Evolutionary conservation across 2,797 vertebrate genomes (phyloP).

Genomic region (Chanos chanos): DNA sequence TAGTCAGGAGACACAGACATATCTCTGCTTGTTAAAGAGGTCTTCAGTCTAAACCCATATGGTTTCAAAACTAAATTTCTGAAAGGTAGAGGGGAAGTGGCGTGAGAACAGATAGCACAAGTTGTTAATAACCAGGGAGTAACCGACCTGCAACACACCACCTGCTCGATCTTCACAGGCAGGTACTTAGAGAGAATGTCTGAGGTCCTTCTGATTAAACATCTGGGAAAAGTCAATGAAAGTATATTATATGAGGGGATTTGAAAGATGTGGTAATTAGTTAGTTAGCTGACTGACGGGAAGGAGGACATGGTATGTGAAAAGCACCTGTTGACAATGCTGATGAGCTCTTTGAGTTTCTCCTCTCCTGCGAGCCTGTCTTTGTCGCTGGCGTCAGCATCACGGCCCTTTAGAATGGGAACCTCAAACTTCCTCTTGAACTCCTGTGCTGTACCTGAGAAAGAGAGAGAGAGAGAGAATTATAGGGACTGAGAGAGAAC

Average conservation of each 20-base stretch:
- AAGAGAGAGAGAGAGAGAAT: not conserved
- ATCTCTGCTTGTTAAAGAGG: too few relatives aligned
- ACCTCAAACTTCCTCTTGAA: slow-evolving; percentile 96
- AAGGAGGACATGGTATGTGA: too few relatives aligned
- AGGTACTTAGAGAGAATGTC: slow-evolving; percentile 97
- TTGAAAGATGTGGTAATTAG: not conserved
- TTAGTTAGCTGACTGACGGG: too few relatives aligned
- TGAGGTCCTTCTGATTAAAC: slow-evolving; percentile 93
- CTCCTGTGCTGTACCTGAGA: slow-evolving; percentile 88
- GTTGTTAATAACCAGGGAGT: not conserved
- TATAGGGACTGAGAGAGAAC: too few relatives aligned
- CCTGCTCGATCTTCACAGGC: slow-evolving; percentile 96
- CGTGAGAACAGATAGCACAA: not conserved
- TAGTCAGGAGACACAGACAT: not conserved
- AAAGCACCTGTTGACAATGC: slow-evolving; percentile 90
- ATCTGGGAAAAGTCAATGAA: slow-evolving; percentile 67
- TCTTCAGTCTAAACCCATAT: too few relatives aligned
- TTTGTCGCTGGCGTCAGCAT: slow-evolving; percentile 85
- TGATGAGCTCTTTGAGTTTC: slow-evolving; percentile 88
- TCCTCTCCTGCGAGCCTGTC: slow-evolving; percentile 85
- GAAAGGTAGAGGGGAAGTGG: not conserved
- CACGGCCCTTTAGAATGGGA: slow-evolving; percentile 91
- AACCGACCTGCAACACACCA: slow-evolving; percentile 91
- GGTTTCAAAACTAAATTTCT: not conserved
- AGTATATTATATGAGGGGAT: not conserved